Conservation (phyloP, 2,113 vertebrate genomes). For the Hyperopisus bebe region DNA sequence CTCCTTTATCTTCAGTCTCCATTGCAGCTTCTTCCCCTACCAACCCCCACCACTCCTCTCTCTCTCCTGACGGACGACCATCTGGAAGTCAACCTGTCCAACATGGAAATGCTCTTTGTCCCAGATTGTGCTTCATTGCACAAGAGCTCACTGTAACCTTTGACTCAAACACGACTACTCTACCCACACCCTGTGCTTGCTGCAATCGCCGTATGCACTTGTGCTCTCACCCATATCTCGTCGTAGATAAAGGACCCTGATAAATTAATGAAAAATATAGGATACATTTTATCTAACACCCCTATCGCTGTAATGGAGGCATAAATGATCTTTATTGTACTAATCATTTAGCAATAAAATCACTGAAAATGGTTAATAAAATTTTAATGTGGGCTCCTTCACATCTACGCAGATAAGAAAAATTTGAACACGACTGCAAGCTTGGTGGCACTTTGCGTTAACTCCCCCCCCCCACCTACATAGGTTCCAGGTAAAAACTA, state of each 20-base stretch:
- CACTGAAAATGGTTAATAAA: neutral
- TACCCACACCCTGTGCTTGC: neutral
- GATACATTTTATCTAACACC: neutral
- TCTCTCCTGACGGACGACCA: slow-evolving; percentile 3
- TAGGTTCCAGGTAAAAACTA: neutral
- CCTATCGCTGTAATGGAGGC: neutral
- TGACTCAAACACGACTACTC: neutral
- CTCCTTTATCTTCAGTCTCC: neutral
- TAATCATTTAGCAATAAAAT: neutral
- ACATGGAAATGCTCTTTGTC: neutral
- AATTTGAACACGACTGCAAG: neutral
- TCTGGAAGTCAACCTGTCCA: slow-evolving; percentile 1
- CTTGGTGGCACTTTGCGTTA: neutral
- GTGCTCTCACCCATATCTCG: neutral
- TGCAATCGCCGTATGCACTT: neutral
- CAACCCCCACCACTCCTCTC: neutral
- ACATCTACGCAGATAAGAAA: neutral
- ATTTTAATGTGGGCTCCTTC: neutral
- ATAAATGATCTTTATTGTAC: neutral
- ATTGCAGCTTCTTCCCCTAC: neutral
- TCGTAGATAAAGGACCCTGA: neutral
- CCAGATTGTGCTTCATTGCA: neutral
- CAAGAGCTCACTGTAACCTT: neutral
- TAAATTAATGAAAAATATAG: neutral
- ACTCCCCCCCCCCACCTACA: neutral